phyloP scores from a whole-genome alignment of 2,797 vertebrate species.

The Tenualosa thibaudeaui region DNA sequence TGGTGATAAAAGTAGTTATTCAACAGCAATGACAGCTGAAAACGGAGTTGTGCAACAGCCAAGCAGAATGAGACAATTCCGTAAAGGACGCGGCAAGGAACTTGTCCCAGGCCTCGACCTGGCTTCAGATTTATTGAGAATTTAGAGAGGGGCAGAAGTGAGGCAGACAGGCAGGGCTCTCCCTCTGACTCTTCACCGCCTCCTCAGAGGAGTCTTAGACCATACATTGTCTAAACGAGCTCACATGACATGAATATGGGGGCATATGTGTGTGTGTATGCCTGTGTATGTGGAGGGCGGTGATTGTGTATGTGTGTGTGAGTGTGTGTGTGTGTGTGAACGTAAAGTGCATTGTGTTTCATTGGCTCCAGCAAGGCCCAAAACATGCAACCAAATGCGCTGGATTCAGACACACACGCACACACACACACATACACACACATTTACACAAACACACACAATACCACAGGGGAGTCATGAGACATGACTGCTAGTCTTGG shows the following conservation, averaged over 20 bases:
- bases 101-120: not conserved
- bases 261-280: no score
- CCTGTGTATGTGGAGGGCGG: no score
- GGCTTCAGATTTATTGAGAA: not conserved
- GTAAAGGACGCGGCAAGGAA: not conserved
- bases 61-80: not conserved
- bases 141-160: not conserved
- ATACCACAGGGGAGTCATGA: not conserved
- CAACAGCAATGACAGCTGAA: not conserved
- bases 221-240: not conserved
- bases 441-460: not conserved
- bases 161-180: not conserved
- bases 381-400: not conserved
- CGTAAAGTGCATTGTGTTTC: conserved; percentile 6
- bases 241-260: conserved; percentile 1
- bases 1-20: conserved; percentile 11
- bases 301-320: no score
- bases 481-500: not conserved
- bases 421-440: not conserved
- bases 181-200: not conserved
- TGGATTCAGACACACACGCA: not conserved
- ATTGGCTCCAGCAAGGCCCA: not conserved
- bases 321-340: not conserved
- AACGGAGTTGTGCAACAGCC: not conserved
- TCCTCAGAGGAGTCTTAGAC: not conserved